Base-by-base conservation (phyloP, 1,140 invertebrate genomes). In the Riptortus pedestris region DNA sequence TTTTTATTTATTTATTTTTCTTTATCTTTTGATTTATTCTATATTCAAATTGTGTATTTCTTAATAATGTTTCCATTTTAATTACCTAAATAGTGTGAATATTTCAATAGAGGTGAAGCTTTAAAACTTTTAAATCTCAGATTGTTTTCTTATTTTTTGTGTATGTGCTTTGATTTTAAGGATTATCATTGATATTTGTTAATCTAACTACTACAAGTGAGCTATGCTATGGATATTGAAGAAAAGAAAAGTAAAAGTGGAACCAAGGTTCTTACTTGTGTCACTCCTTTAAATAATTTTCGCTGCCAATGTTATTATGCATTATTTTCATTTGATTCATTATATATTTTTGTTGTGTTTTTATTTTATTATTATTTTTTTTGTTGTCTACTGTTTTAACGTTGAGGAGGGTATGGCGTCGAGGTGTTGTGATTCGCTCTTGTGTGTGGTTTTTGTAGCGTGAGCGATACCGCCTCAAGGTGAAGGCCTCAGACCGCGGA, bases 391-490 rank as follows among this genome's bases (percentile, higher is more conserved):
- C 66, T 43, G 22, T 60, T 60, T 43, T 60, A 5, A 43, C 31
- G 59, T 38, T 43, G 33, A 60, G 59, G 59, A 43, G 31, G 33
- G n/a, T 43, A 51, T 51, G 20, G 51, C 24, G 20, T 55, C 18
- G 20, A 55, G 51, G 18, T 55, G 51, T 55, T 55, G 51, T 55
- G 51, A 55, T 55, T 55, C 51, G 51, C 51, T 55, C 20, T 55
- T 55, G 24, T 26, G 18, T 55, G 24, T 55, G 51, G 51, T 55
- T 55, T n/a, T 55, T 80, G 76, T 83, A 95, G 91, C 86, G 90
- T 80, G 91, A 93, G 82, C 90, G 87, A 81, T 95, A 93, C 82
- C 88, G 87, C 74, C 84, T 96, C 79, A 87, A 86, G 79, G 91
- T 94, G 77, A 87, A 88, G 78, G 92, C 92, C 76, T 90, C 87